Evolutionary conservation across 2,113 vertebrate species (phyloP).

Genomic region (Anhinga rufa): DNA sequence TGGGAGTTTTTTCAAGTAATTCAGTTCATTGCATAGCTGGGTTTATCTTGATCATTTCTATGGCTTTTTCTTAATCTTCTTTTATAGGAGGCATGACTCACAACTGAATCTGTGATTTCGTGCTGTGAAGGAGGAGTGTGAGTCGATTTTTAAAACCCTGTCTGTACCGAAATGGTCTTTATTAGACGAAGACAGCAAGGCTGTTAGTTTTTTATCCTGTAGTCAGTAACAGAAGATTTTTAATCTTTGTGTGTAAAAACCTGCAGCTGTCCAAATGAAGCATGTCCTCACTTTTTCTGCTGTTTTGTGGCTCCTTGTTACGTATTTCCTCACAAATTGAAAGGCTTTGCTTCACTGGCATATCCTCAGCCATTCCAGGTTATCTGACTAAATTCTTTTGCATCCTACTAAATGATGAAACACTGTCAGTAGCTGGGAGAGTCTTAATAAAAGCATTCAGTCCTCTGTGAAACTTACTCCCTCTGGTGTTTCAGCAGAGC

Average conservation of each 20-base stretch:
- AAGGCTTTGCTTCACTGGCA: not conserved
- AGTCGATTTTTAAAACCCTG: not conserved
- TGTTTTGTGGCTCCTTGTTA: not conserved
- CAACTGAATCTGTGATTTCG: not conserved
- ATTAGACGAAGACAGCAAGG: not conserved
- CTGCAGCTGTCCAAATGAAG: not conserved
- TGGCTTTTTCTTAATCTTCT: not conserved
- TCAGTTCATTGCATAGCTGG: not conserved
- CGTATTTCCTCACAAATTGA: not conserved
- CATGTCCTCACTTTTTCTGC: not conserved
- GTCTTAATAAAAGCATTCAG: not conserved
- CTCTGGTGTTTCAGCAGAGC: slow-evolving; percentile 35
- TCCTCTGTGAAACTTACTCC: slow-evolving; percentile 35
- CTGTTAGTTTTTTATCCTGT: not conserved
- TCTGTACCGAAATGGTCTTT: not conserved
- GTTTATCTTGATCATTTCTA: not conserved
- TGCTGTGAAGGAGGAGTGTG: not conserved
- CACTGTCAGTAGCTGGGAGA: not conserved
- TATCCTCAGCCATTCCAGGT: not conserved
- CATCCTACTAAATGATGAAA: not conserved
- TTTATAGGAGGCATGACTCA: not conserved
- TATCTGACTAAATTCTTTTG: not conserved
- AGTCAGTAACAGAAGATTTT: not conserved
- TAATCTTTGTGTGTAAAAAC: not conserved
- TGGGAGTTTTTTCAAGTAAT: not conserved